Evolutionary conservation across 2,888 invertebrate genomes (phyloP).

Genomic region (Spisula solida): DNA sequence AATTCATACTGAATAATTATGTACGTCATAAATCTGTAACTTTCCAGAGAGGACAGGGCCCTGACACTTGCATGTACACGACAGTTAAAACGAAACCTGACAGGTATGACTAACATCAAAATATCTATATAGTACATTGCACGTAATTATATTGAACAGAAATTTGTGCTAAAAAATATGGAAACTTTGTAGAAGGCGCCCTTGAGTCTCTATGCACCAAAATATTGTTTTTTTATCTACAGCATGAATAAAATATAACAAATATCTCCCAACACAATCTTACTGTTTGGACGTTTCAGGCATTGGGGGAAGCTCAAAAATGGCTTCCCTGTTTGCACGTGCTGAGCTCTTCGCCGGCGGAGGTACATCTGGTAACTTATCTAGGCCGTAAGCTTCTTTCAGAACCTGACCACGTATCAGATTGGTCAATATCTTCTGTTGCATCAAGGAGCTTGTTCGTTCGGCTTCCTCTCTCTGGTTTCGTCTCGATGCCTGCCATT

Average conservation of each 20-base stretch:
- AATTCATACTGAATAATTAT: too few relatives aligned
- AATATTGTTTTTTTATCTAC: not conserved
- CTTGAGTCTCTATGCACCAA: too few relatives aligned
- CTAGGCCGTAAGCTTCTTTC: constrained; percentile 79
- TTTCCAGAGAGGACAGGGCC: too few relatives aligned
- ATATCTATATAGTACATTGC: too few relatives aligned
- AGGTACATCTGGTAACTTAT: constrained; percentile 56
- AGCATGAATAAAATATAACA: not conserved
- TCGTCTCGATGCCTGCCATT: constrained; percentile 89
- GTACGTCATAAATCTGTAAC: too few relatives aligned
- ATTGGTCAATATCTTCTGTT: constrained; percentile 92
- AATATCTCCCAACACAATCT: not conserved
- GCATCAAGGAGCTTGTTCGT: constrained; percentile 92
- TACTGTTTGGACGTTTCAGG: constrained; percentile 75
- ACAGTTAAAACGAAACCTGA: too few relatives aligned
- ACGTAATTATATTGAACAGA: too few relatives aligned
- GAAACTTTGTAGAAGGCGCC: too few relatives aligned
- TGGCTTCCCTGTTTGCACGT: constrained; percentile 80
- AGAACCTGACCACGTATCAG: constrained; percentile 94
- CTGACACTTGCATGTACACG: too few relatives aligned
- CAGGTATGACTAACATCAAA: too few relatives aligned
- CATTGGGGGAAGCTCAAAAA: constrained; percentile 87
- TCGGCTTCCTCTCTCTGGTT: constrained; percentile 91
- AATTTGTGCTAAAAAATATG: too few relatives aligned
- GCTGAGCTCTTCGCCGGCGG: constrained; percentile 58